These are phyloP conservation scores for Carcharodon carcharias DNA, from an alignment of 2,797 vertebrate genomes.

Conservation along the genomic window DNA sequence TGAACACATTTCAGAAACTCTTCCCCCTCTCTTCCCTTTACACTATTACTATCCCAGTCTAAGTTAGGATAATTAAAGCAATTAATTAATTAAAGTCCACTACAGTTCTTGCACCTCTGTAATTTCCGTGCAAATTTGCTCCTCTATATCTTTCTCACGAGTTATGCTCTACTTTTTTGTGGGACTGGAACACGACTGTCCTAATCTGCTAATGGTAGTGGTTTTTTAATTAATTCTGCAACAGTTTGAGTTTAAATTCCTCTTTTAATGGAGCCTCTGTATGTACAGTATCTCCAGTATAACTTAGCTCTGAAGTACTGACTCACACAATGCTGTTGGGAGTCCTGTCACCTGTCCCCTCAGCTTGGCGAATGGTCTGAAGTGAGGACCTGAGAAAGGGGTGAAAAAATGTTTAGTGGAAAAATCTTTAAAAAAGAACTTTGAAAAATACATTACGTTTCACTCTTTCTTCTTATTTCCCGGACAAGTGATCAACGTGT, in stretches of 20 bases:
- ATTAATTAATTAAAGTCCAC: neutral
- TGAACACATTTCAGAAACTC: neutral
- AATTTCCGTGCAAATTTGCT: neutral
- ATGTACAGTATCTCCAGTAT: neutral
- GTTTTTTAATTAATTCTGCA: neutral
- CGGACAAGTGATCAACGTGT: constrained; percentile 13
- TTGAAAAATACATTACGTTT: neutral
- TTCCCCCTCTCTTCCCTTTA: neutral
- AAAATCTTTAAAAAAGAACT: neutral
- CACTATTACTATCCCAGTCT: neutral
- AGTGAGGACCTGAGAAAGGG: neutral
- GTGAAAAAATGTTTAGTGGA: neutral
- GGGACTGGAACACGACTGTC: neutral
- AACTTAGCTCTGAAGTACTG: neutral
- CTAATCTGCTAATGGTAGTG: neutral
- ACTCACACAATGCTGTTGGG: neutral
- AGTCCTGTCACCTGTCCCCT: neutral
- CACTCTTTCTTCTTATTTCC: constrained; percentile 23
- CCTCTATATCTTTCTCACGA: neutral
- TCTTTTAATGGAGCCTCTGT: neutral
- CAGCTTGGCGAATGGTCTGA: neutral
- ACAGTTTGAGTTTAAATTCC: neutral
- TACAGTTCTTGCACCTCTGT: neutral
- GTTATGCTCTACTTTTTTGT: neutral
- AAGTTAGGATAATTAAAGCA: neutral